These are phyloP conservation scores for Aleiodes testaceus DNA, from an alignment of 2,888 invertebrate genomes.

Conservation along the genomic window DNA sequence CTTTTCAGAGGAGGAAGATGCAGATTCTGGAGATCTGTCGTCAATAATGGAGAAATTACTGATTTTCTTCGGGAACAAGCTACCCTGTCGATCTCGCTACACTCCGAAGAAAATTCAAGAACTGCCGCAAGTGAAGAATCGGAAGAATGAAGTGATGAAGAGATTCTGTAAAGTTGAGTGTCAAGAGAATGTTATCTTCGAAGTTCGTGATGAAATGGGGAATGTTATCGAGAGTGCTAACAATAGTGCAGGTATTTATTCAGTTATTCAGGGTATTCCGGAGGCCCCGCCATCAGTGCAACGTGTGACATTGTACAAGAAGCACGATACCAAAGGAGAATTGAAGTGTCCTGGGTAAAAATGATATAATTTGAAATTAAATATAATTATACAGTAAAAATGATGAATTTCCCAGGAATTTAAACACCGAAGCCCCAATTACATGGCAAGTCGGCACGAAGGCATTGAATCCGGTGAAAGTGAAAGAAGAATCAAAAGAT, in stretches of 20 bases:
- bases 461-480: conserved; percentile 73
- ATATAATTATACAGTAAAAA: neutral
- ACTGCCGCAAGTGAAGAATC: conserved; percentile 68
- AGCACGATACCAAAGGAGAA: conserved; percentile 66
- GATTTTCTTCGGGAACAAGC: conserved; percentile 74
- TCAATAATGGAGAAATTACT: conserved; percentile 58
- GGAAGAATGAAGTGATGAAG: conserved; percentile 76
- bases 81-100: conserved; percentile 77
- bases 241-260: conserved; percentile 78
- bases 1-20: conserved; percentile 1
- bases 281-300: conserved; percentile 71
- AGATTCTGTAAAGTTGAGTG: conserved; percentile 76
- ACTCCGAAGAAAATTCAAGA: conserved; percentile 72
- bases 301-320: conserved; percentile 71
- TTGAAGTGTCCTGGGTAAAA: conserved; percentile 76
- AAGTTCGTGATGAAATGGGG: conserved; percentile 75
- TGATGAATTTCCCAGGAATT: conserved; percentile 69
- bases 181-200: conserved; percentile 73
- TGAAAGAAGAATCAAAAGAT: conserved; percentile 74
- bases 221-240: conserved; percentile 76
- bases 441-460: conserved; percentile 77
- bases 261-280: conserved; percentile 74
- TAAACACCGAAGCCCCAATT: conserved; percentile 75
- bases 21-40: neutral
- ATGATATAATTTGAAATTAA: conserved; percentile 10